Evolutionary conservation across 2,113 vertebrate species (phyloP).

Genomic region (Myocastor coypus): DNA sequence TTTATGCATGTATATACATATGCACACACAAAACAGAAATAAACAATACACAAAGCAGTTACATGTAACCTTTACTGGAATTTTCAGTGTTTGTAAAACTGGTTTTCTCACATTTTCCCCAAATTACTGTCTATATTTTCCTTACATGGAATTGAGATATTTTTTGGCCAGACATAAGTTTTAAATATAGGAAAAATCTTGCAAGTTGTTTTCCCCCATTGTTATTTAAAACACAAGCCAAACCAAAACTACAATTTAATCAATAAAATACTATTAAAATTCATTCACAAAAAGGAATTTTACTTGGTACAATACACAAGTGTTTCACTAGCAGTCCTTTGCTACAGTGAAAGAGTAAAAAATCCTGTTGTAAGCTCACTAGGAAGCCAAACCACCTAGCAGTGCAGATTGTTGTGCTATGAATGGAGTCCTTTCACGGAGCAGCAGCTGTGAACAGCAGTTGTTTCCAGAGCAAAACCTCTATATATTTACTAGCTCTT

Average conservation of each 20-base stretch:
- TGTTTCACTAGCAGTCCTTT: slow-evolving; percentile 49
- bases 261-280: slow-evolving; percentile 20
- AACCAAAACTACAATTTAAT: slow-evolving; percentile 1
- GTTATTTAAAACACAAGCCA: slow-evolving; percentile 22
- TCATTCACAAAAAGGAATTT: slow-evolving; percentile 46
- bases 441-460: slow-evolving; percentile 81
- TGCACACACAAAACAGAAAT: slow-evolving; percentile 26
- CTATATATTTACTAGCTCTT: slow-evolving; percentile 61
- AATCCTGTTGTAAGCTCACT: slow-evolving; percentile 41
- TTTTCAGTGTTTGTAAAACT: slow-evolving; percentile 43
- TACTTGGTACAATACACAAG: slow-evolving; percentile 28
- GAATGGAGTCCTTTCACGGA: slow-evolving; percentile 74
- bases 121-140: slow-evolving; percentile 33
- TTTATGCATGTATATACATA: neutral
- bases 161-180: slow-evolving; percentile 13
- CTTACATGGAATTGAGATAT: neutral
- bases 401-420: slow-evolving; percentile 71
- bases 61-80: slow-evolving; percentile 22
- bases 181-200: slow-evolving; percentile 33
- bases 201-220: neutral
- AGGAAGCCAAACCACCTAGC: slow-evolving; percentile 29
- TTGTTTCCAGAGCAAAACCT: slow-evolving; percentile 61
- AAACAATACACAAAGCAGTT: neutral
- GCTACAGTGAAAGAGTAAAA: slow-evolving; percentile 61
- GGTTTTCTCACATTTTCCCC: neutral